phyloP scores from a whole-genome alignment of 2,888 invertebrate species.

The Perizoma flavofasciatum region DNA sequence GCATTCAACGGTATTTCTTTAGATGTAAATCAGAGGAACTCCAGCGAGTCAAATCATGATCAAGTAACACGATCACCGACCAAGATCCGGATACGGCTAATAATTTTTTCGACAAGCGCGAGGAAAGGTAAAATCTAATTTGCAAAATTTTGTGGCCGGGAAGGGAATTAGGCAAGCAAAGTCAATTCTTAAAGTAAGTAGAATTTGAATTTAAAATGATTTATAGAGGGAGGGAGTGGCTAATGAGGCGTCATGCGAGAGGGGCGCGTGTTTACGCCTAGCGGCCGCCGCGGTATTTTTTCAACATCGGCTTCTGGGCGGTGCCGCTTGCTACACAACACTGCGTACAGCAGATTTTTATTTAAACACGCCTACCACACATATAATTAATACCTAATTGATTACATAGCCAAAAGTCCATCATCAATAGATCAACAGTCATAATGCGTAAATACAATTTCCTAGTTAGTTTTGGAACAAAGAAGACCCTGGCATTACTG shows the following conservation, averaged over 20 bases:
- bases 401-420: constrained; percentile 32
- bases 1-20: background rate
- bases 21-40: constrained; percentile 8
- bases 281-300: constrained; percentile 56
- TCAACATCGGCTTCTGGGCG: constrained; percentile 68
- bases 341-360: constrained; percentile 54
- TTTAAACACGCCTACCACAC: constrained; percentile 57
- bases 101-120: constrained; percentile 60
- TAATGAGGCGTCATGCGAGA: constrained; percentile 82
- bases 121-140: constrained; percentile 77
- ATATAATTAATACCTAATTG: constrained; percentile 49
- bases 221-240: constrained; percentile 81
- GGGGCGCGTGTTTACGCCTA: constrained; percentile 78
- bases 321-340: constrained; percentile 45
- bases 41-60: constrained; percentile 43
- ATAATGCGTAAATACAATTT: constrained; percentile 15
- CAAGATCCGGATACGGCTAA: constrained; percentile 64
- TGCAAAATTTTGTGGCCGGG: constrained; percentile 75
- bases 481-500: too few relatives aligned
- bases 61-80: constrained; percentile 55
- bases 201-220: constrained; percentile 84
- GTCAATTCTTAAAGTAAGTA: constrained; percentile 81
- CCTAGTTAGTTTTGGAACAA: background rate
- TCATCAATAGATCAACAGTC: constrained; percentile 13
- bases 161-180: constrained; percentile 79